Percentiles rank a stretch among this genome's conserved stretches.
Conservation (phyloP, 2,113 vertebrate genomes). For the Muntiacus reevesi region DNA sequence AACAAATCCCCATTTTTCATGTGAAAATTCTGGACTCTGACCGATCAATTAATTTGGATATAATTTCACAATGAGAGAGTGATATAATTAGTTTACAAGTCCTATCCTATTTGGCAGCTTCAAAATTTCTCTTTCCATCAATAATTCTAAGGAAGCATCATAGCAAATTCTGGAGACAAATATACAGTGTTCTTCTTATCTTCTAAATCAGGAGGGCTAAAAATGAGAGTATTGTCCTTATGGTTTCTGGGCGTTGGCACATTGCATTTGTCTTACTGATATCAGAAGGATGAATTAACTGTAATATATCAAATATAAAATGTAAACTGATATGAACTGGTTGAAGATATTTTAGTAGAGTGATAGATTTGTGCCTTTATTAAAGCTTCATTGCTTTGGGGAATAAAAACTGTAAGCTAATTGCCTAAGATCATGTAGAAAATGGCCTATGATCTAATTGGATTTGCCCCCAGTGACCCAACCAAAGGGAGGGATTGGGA, state of each 20-base stretch:
- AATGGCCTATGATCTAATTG: background rate
- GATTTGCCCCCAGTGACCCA: background rate
- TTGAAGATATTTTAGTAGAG: background rate
- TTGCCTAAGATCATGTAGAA: background rate
- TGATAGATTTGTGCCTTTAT: background rate
- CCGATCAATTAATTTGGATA: background rate
- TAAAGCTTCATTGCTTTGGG: background rate
- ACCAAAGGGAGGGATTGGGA: background rate
- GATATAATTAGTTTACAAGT: background rate
- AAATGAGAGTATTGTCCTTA: background rate
- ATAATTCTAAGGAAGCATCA: background rate
- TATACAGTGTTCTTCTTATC: background rate
- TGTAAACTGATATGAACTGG: background rate
- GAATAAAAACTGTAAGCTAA: background rate
- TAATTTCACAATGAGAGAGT: background rate
- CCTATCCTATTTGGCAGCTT: background rate
- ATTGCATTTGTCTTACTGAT: background rate
- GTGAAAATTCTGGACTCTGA: background rate
- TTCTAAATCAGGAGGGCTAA: background rate
- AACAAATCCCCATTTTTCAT: background rate
- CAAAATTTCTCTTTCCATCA: background rate
- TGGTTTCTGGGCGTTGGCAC: background rate
- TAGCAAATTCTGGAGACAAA: background rate
- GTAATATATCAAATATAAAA: background rate
- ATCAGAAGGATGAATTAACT: background rate